Evolutionary conservation across 2,113 vertebrate species (phyloP).

Genomic region (Fukomys damarensis): DNA sequence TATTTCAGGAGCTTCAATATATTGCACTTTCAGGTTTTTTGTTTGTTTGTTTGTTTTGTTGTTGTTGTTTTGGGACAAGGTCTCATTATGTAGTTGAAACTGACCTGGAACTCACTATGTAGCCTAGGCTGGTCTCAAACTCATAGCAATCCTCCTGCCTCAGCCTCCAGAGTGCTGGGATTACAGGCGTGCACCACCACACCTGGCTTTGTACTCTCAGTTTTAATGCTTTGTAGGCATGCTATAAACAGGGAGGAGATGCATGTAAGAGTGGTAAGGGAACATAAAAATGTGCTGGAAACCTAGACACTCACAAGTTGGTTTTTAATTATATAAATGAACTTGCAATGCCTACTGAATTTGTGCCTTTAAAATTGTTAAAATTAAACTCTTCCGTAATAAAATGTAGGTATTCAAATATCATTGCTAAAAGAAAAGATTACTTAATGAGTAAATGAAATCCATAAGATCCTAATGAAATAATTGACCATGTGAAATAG

Average conservation of each 20-base stretch:
- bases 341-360: neutral
- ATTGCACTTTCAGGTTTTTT: neutral
- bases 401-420: neutral
- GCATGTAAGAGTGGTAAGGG: neutral
- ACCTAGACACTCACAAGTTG: neutral
- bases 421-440: constrained; percentile 1
- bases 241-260: neutral
- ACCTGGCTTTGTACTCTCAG: neutral
- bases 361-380: neutral
- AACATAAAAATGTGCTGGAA: neutral
- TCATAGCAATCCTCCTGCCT: no score
- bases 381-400: neutral
- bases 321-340: neutral
- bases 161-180: no score
- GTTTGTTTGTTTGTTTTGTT: no score
- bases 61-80: no score
- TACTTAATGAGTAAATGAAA: neutral
- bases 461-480: no score
- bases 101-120: no score
- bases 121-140: no score
- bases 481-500: no score
- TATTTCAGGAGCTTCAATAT: neutral
- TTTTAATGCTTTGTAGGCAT: neutral
- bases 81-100: no score
- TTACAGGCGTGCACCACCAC: no score